Evolutionary conservation across 2,888 invertebrate genomes (phyloP), one percentile per base, ranked within the genome.

Genomic region (Mycogona germanica): DNA sequence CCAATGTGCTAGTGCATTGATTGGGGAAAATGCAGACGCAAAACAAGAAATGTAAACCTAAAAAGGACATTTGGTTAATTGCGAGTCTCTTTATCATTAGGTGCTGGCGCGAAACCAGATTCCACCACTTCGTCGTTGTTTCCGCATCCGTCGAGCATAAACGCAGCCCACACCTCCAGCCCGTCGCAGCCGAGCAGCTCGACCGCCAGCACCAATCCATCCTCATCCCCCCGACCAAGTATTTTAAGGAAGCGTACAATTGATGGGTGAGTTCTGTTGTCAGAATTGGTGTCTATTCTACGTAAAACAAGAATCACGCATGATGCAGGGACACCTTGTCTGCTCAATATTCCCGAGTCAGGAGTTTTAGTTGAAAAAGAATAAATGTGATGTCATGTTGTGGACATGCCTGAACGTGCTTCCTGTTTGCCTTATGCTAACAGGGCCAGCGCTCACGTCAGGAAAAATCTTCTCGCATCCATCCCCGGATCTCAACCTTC

Each of bases 231-330:
- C 1, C 70, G 88, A 59, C 87, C 88, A 1, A 85, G 87, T 64
- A 85, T 93, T 72, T 72, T 93, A 55, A 76, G 92, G 56, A 93
- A 93, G 72, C 76, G 92, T 37, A 91, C 91, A 61, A 78, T 81
- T 48, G 91, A 91, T 55, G 80, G 80, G 80, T 80, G 66, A 68
- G 70, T 62, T 51, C 45, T 53, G 12, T n/a, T 29, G 25, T 9
- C 29, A 30, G 14, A 41, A 45, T 32, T 53, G 44, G 41, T 44
- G 45, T 2, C 55, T 45, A 44, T 52, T 29, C n/a, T n/a, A n/a
- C n/a, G n/a, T n/a, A n/a, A n/a, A n/a, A n/a, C n/a, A n/a, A n/a
- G n/a, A n/a, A n/a, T n/a, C n/a, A n/a, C n/a, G n/a, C n/a, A n/a
- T n/a, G n/a, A n/a, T n/a, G n/a, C n/a, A n/a, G n/a, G n/a, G n/a